phyloP scores from a whole-genome alignment of 2,797 vertebrate species.

The Petrocephalus sullivani region DNA sequence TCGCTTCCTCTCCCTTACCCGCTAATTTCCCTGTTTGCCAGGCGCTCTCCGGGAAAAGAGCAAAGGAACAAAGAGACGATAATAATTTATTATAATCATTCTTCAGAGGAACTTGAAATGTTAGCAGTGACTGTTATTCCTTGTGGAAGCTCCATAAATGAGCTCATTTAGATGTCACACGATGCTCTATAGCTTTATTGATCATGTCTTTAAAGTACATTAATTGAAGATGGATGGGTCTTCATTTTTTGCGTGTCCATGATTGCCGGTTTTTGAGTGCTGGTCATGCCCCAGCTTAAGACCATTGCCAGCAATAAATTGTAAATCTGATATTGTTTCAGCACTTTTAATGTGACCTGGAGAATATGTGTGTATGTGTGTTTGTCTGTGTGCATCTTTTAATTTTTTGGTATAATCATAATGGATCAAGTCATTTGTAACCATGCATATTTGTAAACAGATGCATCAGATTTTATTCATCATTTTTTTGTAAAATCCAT shows the following conservation, averaged over 20 bases:
- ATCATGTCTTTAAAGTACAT: constrained; percentile 27
- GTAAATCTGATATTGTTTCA: constrained; percentile 29
- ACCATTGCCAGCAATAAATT: constrained; percentile 26
- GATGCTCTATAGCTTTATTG: constrained; percentile 24
- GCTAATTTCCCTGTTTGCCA: constrained; percentile 3
- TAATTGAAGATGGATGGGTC: constrained; percentile 23
- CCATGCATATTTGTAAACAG: background rate
- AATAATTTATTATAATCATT: background rate
- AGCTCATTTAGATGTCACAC: constrained; percentile 27
- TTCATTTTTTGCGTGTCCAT: constrained; percentile 24
- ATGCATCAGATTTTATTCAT: background rate
- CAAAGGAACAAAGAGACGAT: background rate
- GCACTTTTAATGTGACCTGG: constrained; percentile 18
- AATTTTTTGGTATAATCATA: constrained; percentile 13
- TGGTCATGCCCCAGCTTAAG: constrained; percentile 13
- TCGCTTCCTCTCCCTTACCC: background rate
- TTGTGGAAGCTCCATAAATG: constrained; percentile 19
- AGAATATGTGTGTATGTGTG: background rate
- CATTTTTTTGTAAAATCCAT: background rate
- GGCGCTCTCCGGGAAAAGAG: background rate
- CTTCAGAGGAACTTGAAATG: constrained; percentile 1
- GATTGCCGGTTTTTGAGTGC: constrained; percentile 24
- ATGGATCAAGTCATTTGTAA: background rate
- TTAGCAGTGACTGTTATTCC: constrained; percentile 22
- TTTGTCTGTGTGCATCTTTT: background rate